Evolutionary conservation across 2,797 vertebrate species (phyloP), one percentile per base, ranked within the genome.

Genomic region (Pantherophis alleghaniensis): DNA sequence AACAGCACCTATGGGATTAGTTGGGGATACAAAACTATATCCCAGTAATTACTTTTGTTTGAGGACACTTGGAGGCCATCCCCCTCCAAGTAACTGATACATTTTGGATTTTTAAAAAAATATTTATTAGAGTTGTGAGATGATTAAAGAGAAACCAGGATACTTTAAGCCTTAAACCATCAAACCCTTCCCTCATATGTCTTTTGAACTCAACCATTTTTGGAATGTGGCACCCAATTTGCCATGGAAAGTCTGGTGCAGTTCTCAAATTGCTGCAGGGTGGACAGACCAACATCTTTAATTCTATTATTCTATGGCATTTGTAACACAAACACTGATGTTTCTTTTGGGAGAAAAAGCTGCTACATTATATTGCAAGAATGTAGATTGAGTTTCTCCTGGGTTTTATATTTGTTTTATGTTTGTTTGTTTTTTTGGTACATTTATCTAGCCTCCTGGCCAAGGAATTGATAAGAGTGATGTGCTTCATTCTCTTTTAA

Each of bases 381-480:
- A 55, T 90, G 61, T 53, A 53, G 22, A 51, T 9, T 88, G n/a
- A 88, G 7, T 42, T 26, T 28, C 88, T 26, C 13, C 24, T 22
- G 47, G 18, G 7, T 74, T 18, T 10, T 53, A 55, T 69, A 3
- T 69, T 74, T 69, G 12, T 74, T 37, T 37, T 42, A 42, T 42
- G 42, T 42, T 42, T 42, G 28, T n/a, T 9, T 51, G 47, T 47
- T 47, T 47, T 18, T 42, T 79, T 42, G 32, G 69, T 42, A 79
- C 20, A 79, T 79, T 79, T 79, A 79, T 6, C 86, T 12, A 0
- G 1, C 42, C 9, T 42, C n/a, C 37, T 97, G 95, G 99, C 98
- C 98, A 96, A 98, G 98, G 94, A 98, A 98, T 98, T 98, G 95
- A 98, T 97, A 16, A 98, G 96, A 93, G 98, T 99, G 97, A 99